Base-by-base conservation (phyloP, 2,888 invertebrate species). In the Napeogenes sylphis region DNA sequence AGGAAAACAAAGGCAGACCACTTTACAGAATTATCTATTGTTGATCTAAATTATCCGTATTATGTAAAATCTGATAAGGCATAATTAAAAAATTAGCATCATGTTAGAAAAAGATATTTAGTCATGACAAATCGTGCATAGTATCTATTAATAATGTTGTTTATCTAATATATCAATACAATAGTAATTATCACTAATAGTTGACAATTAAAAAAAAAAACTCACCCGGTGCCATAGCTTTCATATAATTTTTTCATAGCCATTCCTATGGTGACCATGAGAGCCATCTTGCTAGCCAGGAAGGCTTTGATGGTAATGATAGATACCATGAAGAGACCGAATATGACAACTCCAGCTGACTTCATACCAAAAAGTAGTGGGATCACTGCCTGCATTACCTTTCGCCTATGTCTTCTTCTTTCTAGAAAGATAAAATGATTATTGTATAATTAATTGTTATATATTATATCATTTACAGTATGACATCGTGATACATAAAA, bases 341-440 rank as follows among this genome's bases (percentile, higher is more conserved):
- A 88, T 68, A 94, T 87, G 55, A 92, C 91, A 70, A 93, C 90
- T 10, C 93, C 93, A 0, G 94, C 92, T 0, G 93, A 91, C 73
- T 94, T 94, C 82, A 94, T 93, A 38, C 94, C 95, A 71, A 94
- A 85, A 55, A 94, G 83, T 74, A 94, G 87, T 5, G 94, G 94
- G 10, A 95, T 83, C 61, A 94, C 85, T 73, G 93, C 90, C 78
- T 92, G 92, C 67, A 92, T 88, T 70, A 93, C 91, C 73, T 94
- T 93, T 69, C 92, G 92, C 66, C 92, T 92, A 60, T 92, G 90
- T 73, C 87, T 89, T 79, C 82, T 76, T 74, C 87, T 76, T 78
- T 83, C 80, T 82, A 80, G 45, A 80, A 81, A 65, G 45, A 59
- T 66, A 55, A 64, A n/a, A 35, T 35, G 6, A 35, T 35, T 35